phyloP scores from a whole-genome alignment of 2,888 invertebrate species.

The Torymus texanus region DNA sequence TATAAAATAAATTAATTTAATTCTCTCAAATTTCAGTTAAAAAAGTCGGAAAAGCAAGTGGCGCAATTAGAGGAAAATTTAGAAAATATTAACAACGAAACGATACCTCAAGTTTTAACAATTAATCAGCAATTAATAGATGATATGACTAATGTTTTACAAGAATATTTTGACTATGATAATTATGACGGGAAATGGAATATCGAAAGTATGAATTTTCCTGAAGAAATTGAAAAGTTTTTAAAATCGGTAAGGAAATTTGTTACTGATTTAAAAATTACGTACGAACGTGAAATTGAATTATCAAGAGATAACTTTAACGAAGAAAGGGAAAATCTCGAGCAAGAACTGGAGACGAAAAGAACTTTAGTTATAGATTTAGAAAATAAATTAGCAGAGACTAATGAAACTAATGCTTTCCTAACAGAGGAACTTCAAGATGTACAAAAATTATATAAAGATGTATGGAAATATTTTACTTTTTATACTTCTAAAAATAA shows the following conservation, averaged over 20 bases:
- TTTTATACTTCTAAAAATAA: constrained; percentile 33
- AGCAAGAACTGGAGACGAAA: constrained; percentile 59
- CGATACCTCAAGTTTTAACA: neutral
- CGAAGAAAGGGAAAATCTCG: constrained; percentile 61
- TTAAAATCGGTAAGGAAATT: constrained; percentile 46
- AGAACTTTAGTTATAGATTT: constrained; percentile 52
- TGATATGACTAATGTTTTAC: constrained; percentile 46
- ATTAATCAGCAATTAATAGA: constrained; percentile 33
- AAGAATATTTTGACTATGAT: constrained; percentile 53
- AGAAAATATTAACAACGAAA: constrained; percentile 36
- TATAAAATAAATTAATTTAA: constrained; percentile 15
- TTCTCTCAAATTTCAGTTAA: constrained; percentile 41
- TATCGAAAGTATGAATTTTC: constrained; percentile 38
- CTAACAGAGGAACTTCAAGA: constrained; percentile 61
- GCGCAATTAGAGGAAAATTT: constrained; percentile 48
- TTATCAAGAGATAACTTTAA: constrained; percentile 59
- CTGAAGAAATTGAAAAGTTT: constrained; percentile 44
- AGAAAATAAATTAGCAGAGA: constrained; percentile 59
- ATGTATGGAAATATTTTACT: constrained; percentile 56
- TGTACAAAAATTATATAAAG: constrained; percentile 63
- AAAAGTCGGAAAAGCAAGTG: constrained; percentile 50
- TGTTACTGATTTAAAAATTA: constrained; percentile 47
- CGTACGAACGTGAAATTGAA: constrained; percentile 56
- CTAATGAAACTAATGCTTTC: constrained; percentile 59
- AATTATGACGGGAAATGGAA: constrained; percentile 54